Evolutionary conservation across 2,113 vertebrate species (phyloP), one percentile per base, ranked within the genome.

Genomic region (Pseudolaguvia tuberculata): DNA sequence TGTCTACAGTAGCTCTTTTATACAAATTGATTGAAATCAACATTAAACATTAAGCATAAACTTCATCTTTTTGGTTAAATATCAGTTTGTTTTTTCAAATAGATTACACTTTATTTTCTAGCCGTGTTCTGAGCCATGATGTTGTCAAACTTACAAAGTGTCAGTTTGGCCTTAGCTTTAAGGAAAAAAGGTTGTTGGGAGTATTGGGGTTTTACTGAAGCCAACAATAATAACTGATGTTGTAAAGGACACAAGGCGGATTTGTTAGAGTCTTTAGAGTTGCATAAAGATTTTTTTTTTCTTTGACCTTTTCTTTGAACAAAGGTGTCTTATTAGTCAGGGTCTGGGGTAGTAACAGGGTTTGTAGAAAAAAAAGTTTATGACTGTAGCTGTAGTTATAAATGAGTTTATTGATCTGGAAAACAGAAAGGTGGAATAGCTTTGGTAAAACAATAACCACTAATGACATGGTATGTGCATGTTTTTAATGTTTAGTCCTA

Each of bases 121-220:
- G 75, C 70, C 63, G 73, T 78, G 63, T 62, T 73, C 42, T 57
- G 53, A 17, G n/a, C 56, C 66, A n/a, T 57, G 66, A 62, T 78
- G 68, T 72, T 27, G 15, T n/a, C n/a, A 72, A 76, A 73, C 47
- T 51, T n/a, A 75, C 27, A 51, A 63, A 59, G 42, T 65, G 70
- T 75, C 53, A 70, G 61, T 62, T 51, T 75, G 52, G 70, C 65
- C 70, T 72, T 48, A 52, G 73, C 52, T 57, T 75, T 42, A 71
- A 72, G 68, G 70, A 82, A 80, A 78, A 72, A 20, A 56, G 56
- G 45, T 78, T 73, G 75, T 57, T 59, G 68, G 72, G 61, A 82
- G 61, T 29, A 59, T 48, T 57, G 21, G 45, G 42, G 42, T 50
- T 80, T 58, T 25, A n/a, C 51, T 42, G 15, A 45, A 57, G 72